phyloP scores from a whole-genome alignment of 2,113 vertebrate species.

The Miniopterus natalensis region DNA sequence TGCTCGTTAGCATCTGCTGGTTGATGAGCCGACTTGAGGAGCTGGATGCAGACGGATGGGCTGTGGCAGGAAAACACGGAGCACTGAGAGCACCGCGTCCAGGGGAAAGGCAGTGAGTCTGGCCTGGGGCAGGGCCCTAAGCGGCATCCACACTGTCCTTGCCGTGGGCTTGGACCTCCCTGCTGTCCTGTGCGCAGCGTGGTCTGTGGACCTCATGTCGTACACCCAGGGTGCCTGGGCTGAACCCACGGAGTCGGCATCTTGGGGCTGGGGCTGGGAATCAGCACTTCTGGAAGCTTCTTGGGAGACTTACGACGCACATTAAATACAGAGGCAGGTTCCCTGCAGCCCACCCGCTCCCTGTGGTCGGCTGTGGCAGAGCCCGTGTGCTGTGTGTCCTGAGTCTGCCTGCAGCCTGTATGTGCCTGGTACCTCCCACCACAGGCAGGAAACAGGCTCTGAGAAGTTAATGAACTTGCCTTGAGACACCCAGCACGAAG shows the following conservation, averaged over 20 bases:
- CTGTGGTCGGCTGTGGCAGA: not conserved
- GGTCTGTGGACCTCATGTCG: rapidly evolving
- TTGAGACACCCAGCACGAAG: not conserved
- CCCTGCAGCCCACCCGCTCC: not conserved
- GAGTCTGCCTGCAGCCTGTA: not conserved
- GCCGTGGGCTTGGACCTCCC: rapidly evolving
- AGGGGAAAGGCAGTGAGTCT: rapidly evolving
- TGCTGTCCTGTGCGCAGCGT: not conserved
- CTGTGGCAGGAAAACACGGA: rapidly evolving
- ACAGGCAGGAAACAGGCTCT: not conserved
- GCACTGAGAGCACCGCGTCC: rapidly evolving
- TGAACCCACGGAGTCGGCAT: not conserved
- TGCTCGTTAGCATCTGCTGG: not conserved
- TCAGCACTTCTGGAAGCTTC: not conserved
- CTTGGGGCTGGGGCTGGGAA: not conserved
- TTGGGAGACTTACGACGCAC: too few relatives aligned
- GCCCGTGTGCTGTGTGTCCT: too few relatives aligned
- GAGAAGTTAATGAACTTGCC: not conserved
- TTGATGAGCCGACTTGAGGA: not conserved
- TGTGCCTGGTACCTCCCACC: rapidly evolving
- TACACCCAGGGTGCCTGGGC: rapidly evolving
- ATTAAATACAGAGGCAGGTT: not conserved
- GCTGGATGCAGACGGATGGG: not conserved
- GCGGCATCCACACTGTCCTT: not conserved
- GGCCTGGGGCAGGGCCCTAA: not conserved